Percentiles rank a stretch among this genome's conserved stretches.
Conservation (phyloP, 2,888 invertebrate genomes). For the Euplexia lucipara region DNA sequence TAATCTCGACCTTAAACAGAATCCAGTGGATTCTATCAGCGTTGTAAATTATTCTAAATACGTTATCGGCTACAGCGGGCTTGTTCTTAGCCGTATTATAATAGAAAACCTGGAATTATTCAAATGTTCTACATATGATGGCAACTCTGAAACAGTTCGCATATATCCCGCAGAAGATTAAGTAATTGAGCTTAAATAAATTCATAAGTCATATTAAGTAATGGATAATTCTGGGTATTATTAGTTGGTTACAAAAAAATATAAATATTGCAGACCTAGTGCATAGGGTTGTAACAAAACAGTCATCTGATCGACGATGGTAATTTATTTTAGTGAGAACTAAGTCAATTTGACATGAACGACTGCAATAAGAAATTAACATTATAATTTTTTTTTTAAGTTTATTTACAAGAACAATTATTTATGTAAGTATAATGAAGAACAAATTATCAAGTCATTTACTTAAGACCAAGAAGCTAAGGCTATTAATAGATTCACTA, state of each 20-base stretch:
- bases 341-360: too few relatives aligned
- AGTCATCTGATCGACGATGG: too few relatives aligned
- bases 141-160: slow-evolving; percentile 61
- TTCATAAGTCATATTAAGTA: slow-evolving; percentile 41
- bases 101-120: slow-evolving; percentile 72
- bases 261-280: not conserved
- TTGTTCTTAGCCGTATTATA: slow-evolving; percentile 60
- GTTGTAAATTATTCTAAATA: slow-evolving; percentile 66
- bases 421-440: too few relatives aligned
- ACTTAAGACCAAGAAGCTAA: not conserved
- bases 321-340: too few relatives aligned
- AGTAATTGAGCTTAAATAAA: slow-evolving; percentile 44
- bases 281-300: not conserved
- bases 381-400: too few relatives aligned
- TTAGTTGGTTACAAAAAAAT: too few relatives aligned
- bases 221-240: not conserved
- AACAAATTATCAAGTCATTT: too few relatives aligned
- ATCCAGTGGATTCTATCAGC: slow-evolving; percentile 50
- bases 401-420: too few relatives aligned
- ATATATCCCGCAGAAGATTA: slow-evolving; percentile 60
- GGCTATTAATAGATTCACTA: slow-evolving; percentile 27
- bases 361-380: too few relatives aligned
- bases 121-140: slow-evolving; percentile 60
- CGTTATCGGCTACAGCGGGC: slow-evolving; percentile 57
- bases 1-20: slow-evolving; percentile 54